phyloP scores from a whole-genome alignment of 2,797 vertebrate genomes.

The Bradypodion pumilum region DNA sequence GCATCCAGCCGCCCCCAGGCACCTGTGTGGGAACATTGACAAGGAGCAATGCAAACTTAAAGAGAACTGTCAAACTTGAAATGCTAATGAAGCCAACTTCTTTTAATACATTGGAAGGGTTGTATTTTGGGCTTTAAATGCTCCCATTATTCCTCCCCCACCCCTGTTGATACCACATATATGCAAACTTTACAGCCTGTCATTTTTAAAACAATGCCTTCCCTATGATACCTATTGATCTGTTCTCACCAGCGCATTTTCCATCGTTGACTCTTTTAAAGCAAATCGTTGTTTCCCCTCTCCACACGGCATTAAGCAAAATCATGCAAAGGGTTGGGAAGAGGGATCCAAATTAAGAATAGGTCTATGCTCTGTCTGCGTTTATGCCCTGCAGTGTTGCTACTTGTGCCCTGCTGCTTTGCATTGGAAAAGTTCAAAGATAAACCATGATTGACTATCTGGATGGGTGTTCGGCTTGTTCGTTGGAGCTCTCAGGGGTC shows the following conservation, averaged over 20 bases:
- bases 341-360: background rate
- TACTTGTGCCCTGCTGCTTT: too few species aligned
- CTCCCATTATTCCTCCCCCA: background rate
- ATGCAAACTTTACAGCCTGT: background rate
- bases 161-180: constrained; percentile 34
- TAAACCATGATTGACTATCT: too few species aligned
- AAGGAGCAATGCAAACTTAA: background rate
- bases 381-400: too few species aligned
- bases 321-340: background rate
- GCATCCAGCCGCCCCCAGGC: background rate
- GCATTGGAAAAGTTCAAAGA: too few species aligned
- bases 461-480: too few species aligned
- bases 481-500: too few species aligned
- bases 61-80: constrained; percentile 26
- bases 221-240: constrained; percentile 12
- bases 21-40: background rate
- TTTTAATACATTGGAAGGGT: constrained; percentile 19
- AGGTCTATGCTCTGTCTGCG: background rate
- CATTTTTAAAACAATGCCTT: constrained; percentile 23
- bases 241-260: background rate
- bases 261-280: background rate
- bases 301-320: background rate
- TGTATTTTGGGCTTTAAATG: constrained; percentile 27
- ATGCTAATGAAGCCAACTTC: constrained; percentile 35
- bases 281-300: constrained; percentile 25